A percentile compares a stretch with the other conserved stretches of the same genome.
phyloP scores from a whole-genome alignment of 1,140 invertebrate genomes.

The Panulirus ornatus region DNA sequence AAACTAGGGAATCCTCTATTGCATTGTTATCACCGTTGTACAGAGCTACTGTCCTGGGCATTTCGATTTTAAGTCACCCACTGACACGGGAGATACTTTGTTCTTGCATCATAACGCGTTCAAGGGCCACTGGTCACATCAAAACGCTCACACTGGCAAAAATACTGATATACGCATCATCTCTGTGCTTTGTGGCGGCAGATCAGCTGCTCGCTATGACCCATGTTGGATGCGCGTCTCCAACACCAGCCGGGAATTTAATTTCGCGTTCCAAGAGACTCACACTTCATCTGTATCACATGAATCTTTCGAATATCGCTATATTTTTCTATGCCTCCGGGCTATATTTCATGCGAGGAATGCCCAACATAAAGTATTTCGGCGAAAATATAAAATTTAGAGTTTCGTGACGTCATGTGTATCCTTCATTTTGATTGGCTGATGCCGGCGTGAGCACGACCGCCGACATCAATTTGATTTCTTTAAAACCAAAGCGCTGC shows the following conservation, averaged over 20 bases:
- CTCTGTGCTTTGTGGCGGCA: background rate
- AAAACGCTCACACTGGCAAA: slow-evolving; percentile 13
- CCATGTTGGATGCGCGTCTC: background rate
- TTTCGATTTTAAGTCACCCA: slow-evolving; percentile 30
- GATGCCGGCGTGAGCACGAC: background rate
- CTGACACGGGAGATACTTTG: background rate
- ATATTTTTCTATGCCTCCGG: background rate
- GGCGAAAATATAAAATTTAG: background rate
- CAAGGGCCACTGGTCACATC: background rate
- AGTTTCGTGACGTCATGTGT: background rate
- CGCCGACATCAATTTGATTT: slow-evolving; percentile 7
- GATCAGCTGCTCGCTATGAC: slow-evolving; percentile 48
- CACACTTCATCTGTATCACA: background rate
- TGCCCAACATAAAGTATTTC: background rate
- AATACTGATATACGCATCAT: slow-evolving; percentile 61
- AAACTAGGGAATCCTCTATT: slow-evolving; percentile 35
- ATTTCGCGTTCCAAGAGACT: background rate
- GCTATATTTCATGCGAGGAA: background rate
- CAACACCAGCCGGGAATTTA: background rate
- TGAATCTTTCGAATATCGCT: background rate
- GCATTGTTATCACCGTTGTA: slow-evolving; percentile 64
- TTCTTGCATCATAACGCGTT: slow-evolving; percentile 42
- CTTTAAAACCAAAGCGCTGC: too few relatives aligned
- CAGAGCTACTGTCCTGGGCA: slow-evolving; percentile 52
- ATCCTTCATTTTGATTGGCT: background rate